Evolutionary conservation across 2,113 vertebrate species (phyloP).

Genomic region (Chiloscyllium plagiosum): DNA sequence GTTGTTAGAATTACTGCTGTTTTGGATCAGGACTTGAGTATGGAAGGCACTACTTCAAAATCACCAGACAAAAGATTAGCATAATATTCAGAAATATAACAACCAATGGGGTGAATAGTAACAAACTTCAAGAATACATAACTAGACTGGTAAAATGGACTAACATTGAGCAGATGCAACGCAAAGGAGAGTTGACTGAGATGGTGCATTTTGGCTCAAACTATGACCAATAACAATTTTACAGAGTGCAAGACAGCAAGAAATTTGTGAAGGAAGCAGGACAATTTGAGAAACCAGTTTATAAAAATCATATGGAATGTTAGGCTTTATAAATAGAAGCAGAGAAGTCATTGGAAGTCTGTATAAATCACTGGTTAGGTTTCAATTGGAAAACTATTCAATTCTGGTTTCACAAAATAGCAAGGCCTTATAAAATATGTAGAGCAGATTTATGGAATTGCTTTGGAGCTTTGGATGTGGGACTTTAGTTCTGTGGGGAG

Average conservation of each 20-base stretch:
- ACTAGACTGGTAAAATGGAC: background rate
- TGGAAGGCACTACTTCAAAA: background rate
- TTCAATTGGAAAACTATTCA: background rate
- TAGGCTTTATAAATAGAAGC: background rate
- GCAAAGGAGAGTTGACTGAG: background rate
- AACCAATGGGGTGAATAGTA: background rate
- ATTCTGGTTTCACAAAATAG: background rate
- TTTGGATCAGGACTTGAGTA: background rate
- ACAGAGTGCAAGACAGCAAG: background rate
- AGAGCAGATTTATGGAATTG: background rate
- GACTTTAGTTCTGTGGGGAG: background rate
- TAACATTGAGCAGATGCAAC: background rate
- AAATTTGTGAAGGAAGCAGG: background rate
- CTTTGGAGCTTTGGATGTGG: background rate
- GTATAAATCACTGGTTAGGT: background rate
- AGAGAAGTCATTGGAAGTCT: background rate
- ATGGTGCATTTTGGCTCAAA: background rate
- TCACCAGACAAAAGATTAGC: background rate
- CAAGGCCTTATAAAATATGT: background rate
- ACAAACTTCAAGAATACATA: background rate
- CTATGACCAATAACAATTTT: background rate
- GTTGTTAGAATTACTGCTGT: background rate
- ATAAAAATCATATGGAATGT: background rate
- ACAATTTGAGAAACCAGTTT: background rate
- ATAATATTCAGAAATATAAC: background rate